phyloP scores from a whole-genome alignment of 2,888 invertebrate genomes.

The Trichogramma dendrolimi region DNA sequence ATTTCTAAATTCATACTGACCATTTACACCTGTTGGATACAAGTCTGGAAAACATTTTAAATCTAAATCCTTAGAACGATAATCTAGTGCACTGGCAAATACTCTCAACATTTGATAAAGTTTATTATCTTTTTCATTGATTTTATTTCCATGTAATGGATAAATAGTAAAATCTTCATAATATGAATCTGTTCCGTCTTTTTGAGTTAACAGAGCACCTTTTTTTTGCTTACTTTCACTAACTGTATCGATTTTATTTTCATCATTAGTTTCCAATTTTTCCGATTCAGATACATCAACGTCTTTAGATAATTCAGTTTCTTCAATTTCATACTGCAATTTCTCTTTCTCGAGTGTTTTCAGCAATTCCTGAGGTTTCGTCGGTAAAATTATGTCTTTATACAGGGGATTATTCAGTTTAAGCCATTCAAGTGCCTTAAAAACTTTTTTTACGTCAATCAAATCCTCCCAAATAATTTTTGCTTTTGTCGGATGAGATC shows the following conservation, averaged over 20 bases:
- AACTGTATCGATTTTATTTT: neutral
- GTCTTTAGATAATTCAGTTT: constrained; percentile 3
- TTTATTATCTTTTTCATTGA: constrained; percentile 27
- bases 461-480: constrained; percentile 38
- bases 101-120: constrained; percentile 35
- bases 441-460: constrained; percentile 39
- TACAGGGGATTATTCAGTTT: constrained; percentile 40
- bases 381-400: constrained; percentile 33
- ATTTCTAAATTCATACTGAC: constrained; percentile 29
- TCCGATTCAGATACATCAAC: neutral
- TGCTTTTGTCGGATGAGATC: constrained; percentile 38
- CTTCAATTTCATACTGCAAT: neutral
- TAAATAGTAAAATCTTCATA: constrained; percentile 28
- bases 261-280: constrained; percentile 3
- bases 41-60: constrained; percentile 33
- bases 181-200: constrained; percentile 18
- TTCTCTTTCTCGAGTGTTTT: neutral
- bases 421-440: constrained; percentile 35
- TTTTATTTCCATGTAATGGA: constrained; percentile 30
- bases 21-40: constrained; percentile 29
- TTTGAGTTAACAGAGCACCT: constrained; percentile 21
- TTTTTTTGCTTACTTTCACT: neutral
- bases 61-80: constrained; percentile 30
- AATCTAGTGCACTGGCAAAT: constrained; percentile 29
- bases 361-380: constrained; percentile 13